phyloP scores from a whole-genome alignment of 1,140 invertebrate genomes.

The Sarcophaga peregrina region DNA sequence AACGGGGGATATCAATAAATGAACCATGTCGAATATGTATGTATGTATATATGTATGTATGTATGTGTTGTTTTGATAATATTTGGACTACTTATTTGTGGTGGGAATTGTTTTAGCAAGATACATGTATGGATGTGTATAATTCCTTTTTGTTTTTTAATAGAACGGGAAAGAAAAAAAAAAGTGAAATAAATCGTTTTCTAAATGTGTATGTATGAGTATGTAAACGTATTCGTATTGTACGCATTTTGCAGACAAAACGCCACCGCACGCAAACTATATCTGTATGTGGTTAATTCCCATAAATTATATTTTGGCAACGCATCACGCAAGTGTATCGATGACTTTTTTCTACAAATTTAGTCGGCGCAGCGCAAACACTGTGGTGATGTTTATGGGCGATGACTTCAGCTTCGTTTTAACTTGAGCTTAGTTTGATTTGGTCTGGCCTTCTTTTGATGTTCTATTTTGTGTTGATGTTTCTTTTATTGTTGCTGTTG shows the following conservation, averaged over 20 bases:
- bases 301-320: constrained; percentile 65
- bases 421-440: constrained; percentile 45
- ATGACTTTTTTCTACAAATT: constrained; percentile 40
- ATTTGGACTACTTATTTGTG: neutral
- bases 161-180: neutral
- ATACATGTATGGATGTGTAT: neutral
- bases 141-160: neutral
- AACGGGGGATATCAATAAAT: neutral
- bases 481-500: neutral
- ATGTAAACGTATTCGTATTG: neutral
- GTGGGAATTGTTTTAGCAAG: constrained; percentile 23
- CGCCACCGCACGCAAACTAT: constrained; percentile 60
- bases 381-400: constrained; percentile 60
- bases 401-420: constrained; percentile 59
- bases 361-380: neutral
- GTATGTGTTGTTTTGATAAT: neutral
- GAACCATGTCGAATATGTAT: neutral
- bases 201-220: neutral
- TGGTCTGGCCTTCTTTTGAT: neutral
- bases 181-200: neutral
- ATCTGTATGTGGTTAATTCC: constrained; percentile 57
- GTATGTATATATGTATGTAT: neutral
- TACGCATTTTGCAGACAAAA: constrained; percentile 30
- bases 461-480: neutral
- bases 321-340: constrained; percentile 58